Percentiles rank a stretch among this genome's conserved stretches.
These are phyloP conservation scores for Gambusia affinis DNA, from an alignment of 2,113 vertebrate species.

Conservation along the genomic window DNA sequence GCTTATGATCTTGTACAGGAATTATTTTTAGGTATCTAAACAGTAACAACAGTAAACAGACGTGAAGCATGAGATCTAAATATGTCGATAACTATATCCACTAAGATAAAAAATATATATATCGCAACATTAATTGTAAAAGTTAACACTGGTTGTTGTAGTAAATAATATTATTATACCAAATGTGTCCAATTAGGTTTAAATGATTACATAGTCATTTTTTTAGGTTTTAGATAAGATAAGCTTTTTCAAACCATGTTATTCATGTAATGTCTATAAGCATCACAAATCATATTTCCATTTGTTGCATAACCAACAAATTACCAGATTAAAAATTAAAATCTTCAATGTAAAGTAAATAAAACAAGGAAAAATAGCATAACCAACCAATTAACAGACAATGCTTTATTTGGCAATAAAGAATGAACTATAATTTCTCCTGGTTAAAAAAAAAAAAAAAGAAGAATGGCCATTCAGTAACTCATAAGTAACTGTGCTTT, in stretches of 20 bases:
- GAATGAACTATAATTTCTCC: neutral
- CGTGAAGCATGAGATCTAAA: conserved; percentile 66
- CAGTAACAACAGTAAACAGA: conserved; percentile 71
- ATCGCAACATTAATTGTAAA: neutral
- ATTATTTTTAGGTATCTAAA: conserved; percentile 1
- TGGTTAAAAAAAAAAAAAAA: neutral
- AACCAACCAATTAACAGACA: conserved; percentile 28
- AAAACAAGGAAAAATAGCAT: conserved; percentile 12
- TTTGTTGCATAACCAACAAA: conserved; percentile 21
- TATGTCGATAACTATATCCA: conserved; percentile 31
- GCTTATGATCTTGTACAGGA: neutral
- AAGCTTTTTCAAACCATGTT: conserved; percentile 57
- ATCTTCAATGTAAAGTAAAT: conserved; percentile 14
- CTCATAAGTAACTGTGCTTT: too few relatives aligned
- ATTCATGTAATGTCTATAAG: conserved; percentile 56
- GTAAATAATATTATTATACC: neutral
- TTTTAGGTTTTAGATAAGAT: neutral
- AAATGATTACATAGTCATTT: neutral
- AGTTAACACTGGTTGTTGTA: neutral
- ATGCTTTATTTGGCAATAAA: neutral
- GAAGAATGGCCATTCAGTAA: neutral
- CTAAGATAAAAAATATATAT: conserved; percentile 12
- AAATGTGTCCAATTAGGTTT: neutral
- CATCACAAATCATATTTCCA: conserved; percentile 39
- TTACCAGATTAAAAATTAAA: conserved; percentile 8